phyloP scores from a whole-genome alignment of 2,113 vertebrate species.

The Oryzias javanicus region DNA sequence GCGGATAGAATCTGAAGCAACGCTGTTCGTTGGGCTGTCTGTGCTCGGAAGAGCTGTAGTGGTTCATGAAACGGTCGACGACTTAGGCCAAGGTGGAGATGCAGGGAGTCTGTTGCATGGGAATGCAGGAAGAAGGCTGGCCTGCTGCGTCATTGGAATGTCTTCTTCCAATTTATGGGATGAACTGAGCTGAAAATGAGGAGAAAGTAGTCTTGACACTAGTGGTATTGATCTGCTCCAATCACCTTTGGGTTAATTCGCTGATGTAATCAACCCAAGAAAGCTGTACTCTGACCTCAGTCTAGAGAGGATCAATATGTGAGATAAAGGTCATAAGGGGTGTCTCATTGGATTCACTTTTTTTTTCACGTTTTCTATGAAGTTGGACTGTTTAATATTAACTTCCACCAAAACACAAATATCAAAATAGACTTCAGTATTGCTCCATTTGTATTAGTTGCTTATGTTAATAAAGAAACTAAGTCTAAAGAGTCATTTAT shows the following conservation, averaged over 20 bases:
- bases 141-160: conserved; percentile 88
- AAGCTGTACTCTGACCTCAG: too few species aligned
- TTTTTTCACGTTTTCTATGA: too few species aligned
- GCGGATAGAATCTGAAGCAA: conserved; percentile 66
- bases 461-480: too few species aligned
- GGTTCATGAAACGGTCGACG: conserved; percentile 85
- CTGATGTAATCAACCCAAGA: background rate
- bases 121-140: conserved; percentile 88
- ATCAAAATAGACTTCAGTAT: too few species aligned
- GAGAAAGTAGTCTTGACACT: conserved; percentile 2
- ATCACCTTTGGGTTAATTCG: background rate
- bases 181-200: conserved; percentile 43
- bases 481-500: too few species aligned
- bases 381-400: too few species aligned
- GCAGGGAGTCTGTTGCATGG: conserved; percentile 85
- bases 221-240: background rate
- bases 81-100: conserved; percentile 85
- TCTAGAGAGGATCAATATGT: too few species aligned
- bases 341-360: too few species aligned
- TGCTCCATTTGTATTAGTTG: too few species aligned
- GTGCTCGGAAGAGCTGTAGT: conserved; percentile 87
- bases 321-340: too few species aligned
- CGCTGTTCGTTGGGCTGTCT: conserved; percentile 77
- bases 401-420: too few species aligned
- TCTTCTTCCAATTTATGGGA: conserved; percentile 72